A percentile compares a stretch with the other conserved stretches of the same genome.
Conservation (phyloP, 2,797 vertebrate genomes). For the Lithobates sylvaticus region DNA sequence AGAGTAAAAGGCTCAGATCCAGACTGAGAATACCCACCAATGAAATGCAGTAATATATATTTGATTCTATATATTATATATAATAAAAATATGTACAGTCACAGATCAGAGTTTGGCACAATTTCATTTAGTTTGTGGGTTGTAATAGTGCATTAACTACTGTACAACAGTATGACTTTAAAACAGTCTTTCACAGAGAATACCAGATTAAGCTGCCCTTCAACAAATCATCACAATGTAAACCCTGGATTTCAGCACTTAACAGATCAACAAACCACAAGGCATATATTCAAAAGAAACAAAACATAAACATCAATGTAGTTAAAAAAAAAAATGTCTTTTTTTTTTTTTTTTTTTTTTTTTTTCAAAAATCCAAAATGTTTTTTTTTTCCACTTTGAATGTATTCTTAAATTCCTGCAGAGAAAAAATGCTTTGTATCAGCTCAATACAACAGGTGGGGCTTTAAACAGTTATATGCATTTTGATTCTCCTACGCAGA, state of each 20-base stretch:
- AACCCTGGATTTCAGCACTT: conserved; percentile 85
- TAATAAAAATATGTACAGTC: conserved; percentile 94
- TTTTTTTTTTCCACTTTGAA: conserved; percentile 89
- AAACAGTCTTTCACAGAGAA: conserved; percentile 81
- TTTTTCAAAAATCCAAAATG: conserved; percentile 92
- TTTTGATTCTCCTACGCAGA: conserved; percentile 82
- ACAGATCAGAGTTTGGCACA: conserved; percentile 99
- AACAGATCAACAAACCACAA: conserved; percentile 87
- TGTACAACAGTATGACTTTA: conserved; percentile 93
- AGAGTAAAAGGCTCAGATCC: conserved; percentile 84
- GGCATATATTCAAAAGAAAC: conserved; percentile 79
- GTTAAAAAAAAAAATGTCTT: conserved; percentile 82
- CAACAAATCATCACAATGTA: conserved; percentile 77
- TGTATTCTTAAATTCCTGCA: conserved; percentile 81
- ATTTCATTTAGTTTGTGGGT: conserved; percentile 78
- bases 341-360: conserved; percentile 86
- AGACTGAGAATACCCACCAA: conserved; percentile 86
- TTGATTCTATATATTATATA: conserved; percentile 78
- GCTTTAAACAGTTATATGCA: conserved; percentile 74
- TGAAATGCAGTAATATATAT: conserved; percentile 61
- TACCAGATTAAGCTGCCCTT: conserved; percentile 78
- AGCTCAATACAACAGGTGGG: conserved; percentile 83
- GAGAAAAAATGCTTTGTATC: conserved; percentile 83
- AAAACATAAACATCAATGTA: conserved; percentile 82
- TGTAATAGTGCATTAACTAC: conserved; percentile 97